Base-by-base conservation (phyloP, 2,113 vertebrate genomes). In the Oryzias curvinotus region DNA sequence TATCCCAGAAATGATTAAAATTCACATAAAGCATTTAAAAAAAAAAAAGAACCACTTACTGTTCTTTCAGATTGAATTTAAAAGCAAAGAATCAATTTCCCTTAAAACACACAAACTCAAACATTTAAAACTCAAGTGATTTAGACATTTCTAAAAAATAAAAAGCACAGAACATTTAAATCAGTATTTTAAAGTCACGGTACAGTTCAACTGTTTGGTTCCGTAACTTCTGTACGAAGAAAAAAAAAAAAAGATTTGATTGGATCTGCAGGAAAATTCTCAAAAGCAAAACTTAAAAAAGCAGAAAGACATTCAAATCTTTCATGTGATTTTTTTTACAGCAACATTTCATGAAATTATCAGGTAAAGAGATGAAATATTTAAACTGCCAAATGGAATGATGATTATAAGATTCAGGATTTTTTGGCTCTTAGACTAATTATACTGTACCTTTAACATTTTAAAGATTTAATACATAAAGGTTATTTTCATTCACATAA, bases 371-470 rank as follows among this genome's bases (percentile, higher is more conserved):
- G 36, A 36, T 36, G 1, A 12, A 36, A 36, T 36, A 36, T 12
- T 36, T 3, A 12, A 36, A 36, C 36, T 36, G 36, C 36, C 36
- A 36, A 36, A 36, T 36, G 10, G 10, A 36, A 12, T 10, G 36
- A 12, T 36, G 8, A 36, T 12, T 36, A 10, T 36, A 10, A 3
- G 36, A 23, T 23, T 23, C 21, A 3, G 10, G 3, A 12, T 36
- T 12, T 36, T 36, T 36, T 36, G 36, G 36, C 36, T 13, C 36
- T 36, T 36, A 36, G 36, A 36, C 36, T 36, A 36, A 8, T 3
- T 65, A 75, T 68, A 48, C 55, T 71, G 78, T 85, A 84, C 79
- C 84, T 70, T 81, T 82, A 45, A 60, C 46, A 52, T 43, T 21
- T 36, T 71, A 36, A 36, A 36, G 30, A 10, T 8, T 10, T 7